A percentile compares a stretch with the other conserved stretches of the same genome.
These are phyloP conservation scores for Nemoura dubitans DNA, from an alignment of 2,888 invertebrate genomes.

Conservation along the genomic window DNA sequence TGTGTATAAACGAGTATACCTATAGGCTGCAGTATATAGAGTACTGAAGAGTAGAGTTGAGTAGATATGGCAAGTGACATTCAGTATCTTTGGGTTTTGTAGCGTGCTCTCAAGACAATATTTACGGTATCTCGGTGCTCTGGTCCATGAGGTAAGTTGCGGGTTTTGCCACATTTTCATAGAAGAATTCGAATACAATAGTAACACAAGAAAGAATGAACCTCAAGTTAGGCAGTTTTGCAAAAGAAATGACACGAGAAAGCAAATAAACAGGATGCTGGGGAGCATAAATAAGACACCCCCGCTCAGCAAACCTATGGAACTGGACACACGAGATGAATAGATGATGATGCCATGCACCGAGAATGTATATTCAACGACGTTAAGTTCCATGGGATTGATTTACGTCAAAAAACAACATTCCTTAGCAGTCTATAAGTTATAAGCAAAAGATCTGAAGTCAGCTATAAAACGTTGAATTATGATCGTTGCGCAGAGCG, in stretches of 20 bases:
- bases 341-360: conserved; percentile 9
- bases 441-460: conserved; percentile 10
- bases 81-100: no score
- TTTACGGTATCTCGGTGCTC: no score
- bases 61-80: no score
- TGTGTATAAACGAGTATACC: not conserved
- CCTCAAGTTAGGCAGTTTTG: not conserved
- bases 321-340: not conserved
- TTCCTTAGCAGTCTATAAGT: conserved; percentile 44
- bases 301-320: not conserved
- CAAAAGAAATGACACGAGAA: not conserved
- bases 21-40: no score
- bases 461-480: conserved; percentile 49
- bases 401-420: conserved; percentile 49
- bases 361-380: conserved; percentile 8
- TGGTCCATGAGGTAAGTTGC: no score
- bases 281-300: not conserved
- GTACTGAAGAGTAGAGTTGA: no score
- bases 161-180: no score
- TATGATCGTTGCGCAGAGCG: conserved; percentile 40
- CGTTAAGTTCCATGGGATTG: conserved; percentile 42
- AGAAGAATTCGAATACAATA: no score
- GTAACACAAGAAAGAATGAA: no score
- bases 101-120: no score
- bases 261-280: not conserved